Evolutionary conservation across 2,797 vertebrate species (phyloP).

Genomic region (Eospalax fontanierii): DNA sequence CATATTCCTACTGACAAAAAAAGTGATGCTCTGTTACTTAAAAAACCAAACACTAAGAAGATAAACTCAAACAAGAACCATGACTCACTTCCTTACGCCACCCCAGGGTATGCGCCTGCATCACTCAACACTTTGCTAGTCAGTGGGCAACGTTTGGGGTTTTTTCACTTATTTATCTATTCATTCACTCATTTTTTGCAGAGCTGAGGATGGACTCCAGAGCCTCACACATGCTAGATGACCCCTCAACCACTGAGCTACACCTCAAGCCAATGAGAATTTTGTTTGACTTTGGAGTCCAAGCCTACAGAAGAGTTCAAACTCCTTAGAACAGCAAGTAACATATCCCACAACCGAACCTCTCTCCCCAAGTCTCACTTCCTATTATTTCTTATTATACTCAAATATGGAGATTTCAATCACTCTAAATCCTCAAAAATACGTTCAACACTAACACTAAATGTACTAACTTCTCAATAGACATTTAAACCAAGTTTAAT

Average conservation of each 20-base stretch:
- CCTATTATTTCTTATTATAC: conserved; percentile 42
- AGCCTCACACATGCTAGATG: background rate
- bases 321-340: conserved; percentile 19
- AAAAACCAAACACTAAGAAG: conserved; percentile 3
- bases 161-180: background rate
- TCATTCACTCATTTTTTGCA: background rate
- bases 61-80: conserved; percentile 55
- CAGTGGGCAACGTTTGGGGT: background rate
- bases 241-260: background rate
- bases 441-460: conserved; percentile 24
- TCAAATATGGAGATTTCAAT: background rate
- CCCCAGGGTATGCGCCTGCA: background rate
- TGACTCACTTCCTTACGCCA: conserved; percentile 30
- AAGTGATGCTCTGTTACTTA: conserved; percentile 2
- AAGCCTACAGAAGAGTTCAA: conserved; percentile 1
- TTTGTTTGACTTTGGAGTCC: conserved; percentile 53
- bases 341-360: background rate
- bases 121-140: conserved; percentile 19
- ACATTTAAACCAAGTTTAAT: conserved; percentile 41
- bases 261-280: background rate
- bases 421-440: conserved; percentile 62
- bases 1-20: conserved; percentile 53
- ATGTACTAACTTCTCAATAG: conserved; percentile 16
- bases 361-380: conserved; percentile 37
- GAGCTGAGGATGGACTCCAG: background rate